Conservation (phyloP, 2,797 vertebrate genomes). For the Paratrypauchen microcephalus region DNA sequence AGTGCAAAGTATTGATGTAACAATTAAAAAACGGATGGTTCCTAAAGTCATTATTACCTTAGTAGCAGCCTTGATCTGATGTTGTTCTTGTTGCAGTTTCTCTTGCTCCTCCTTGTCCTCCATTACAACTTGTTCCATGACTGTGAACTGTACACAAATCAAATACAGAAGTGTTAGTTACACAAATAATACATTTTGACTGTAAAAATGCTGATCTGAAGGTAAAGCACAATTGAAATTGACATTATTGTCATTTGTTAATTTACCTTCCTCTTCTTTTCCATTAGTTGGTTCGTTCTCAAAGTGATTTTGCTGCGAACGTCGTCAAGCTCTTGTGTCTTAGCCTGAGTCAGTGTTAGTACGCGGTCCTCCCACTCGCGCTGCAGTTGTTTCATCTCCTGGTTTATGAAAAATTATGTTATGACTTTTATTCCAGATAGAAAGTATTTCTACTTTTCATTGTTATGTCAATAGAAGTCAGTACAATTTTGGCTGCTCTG, state of each 20-base stretch:
- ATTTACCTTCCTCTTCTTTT: constrained; percentile 80
- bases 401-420: not conserved
- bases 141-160: constrained; percentile 74
- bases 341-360: constrained; percentile 66
- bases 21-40: not conserved
- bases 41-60: constrained; percentile 77
- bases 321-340: constrained; percentile 76
- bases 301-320: constrained; percentile 71
- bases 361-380: constrained; percentile 31
- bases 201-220: not conserved
- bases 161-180: not conserved
- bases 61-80: constrained; percentile 70
- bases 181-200: not conserved
- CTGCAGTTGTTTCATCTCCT: constrained; percentile 50
- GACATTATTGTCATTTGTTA: not conserved
- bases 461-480: no score
- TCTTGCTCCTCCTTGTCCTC: constrained; percentile 85
- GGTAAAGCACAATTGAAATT: not conserved
- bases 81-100: constrained; percentile 58
- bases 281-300: constrained; percentile 76
- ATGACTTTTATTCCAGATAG: not conserved
- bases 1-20: not conserved
- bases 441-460: not conserved
- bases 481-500: not conserved
- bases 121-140: constrained; percentile 82